These are phyloP conservation scores for Therioaphis trifolii DNA, from an alignment of 2,888 invertebrate genomes.

Conservation along the genomic window DNA sequence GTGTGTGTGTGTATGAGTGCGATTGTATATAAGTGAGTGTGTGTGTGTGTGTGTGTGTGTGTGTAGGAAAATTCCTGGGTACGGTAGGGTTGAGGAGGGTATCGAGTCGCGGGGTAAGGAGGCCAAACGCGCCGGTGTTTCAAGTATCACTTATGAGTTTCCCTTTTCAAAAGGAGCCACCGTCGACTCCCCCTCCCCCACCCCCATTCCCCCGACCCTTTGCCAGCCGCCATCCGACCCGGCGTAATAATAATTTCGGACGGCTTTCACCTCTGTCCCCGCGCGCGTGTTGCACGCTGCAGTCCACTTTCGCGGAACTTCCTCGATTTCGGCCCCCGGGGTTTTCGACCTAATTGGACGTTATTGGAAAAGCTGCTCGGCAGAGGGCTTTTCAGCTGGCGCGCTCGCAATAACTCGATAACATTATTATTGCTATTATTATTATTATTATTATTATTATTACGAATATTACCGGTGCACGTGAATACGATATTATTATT, in stretches of 20 bases:
- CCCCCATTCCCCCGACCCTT: background rate
- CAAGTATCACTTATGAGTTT: constrained; percentile 62
- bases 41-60: background rate
- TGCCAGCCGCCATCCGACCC: too few relatives aligned
- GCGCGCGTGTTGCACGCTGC: too few relatives aligned
- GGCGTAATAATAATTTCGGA: constrained; percentile 52
- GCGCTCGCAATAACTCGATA: too few relatives aligned
- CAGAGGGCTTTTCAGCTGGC: constrained; percentile 55
- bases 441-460: constrained; percentile 1
- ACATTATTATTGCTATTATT: constrained; percentile 27
- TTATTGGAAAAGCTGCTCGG: constrained; percentile 56
- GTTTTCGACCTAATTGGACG: constrained; percentile 56
- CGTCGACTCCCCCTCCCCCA: background rate
- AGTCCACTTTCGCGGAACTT: constrained; percentile 30
- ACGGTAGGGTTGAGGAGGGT: background rate
- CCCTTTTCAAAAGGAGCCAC: constrained; percentile 49
- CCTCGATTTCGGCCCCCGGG: background rate
- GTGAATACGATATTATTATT: background rate
- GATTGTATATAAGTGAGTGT: background rate
- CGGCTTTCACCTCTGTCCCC: constrained; percentile 31
- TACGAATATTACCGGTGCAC: background rate
- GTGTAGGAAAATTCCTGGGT: too few relatives aligned
- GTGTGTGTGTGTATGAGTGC: too few relatives aligned
- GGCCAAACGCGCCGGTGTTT: constrained; percentile 40
- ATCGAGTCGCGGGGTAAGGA: background rate